Evolutionary conservation across 2,113 vertebrate genomes (phyloP).

Genomic region (Paedocypris sp.): DNA sequence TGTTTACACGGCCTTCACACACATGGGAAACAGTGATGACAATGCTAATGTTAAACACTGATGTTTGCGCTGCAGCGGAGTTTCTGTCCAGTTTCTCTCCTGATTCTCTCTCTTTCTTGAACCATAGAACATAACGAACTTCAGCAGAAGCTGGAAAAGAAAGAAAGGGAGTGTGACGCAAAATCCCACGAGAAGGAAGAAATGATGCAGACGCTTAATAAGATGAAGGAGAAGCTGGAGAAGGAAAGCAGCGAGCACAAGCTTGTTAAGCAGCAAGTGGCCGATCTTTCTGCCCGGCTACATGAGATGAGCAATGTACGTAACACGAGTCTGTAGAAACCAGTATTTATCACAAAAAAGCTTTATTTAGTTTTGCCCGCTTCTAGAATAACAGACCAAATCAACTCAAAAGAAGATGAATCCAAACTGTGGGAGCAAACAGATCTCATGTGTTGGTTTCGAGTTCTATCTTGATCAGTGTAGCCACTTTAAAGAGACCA

Average conservation of each 20-base stretch:
- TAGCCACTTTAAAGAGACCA: no score
- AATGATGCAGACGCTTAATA: slow-evolving; percentile 98
- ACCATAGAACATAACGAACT: slow-evolving; percentile 82
- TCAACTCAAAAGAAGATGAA: no score
- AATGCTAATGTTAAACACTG: background rate
- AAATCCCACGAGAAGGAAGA: slow-evolving; percentile 97
- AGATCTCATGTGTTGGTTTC: no score
- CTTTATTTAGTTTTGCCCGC: no score
- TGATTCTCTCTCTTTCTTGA: background rate
- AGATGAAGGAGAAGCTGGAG: slow-evolving; percentile 99
- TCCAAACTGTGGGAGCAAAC: no score
- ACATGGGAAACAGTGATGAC: background rate
- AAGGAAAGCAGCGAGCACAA: slow-evolving; percentile 86
- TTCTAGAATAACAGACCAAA: no score
- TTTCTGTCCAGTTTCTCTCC: background rate
- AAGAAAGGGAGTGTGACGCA: slow-evolving; percentile 90
- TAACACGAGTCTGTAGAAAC: background rate
- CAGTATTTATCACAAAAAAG: background rate
- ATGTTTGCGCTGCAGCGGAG: background rate
- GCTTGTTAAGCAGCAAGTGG: slow-evolving; percentile 89
- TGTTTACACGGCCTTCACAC: background rate
- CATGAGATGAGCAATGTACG: slow-evolving; percentile 84
- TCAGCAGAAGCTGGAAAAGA: slow-evolving; percentile 93
- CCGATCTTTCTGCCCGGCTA: slow-evolving; percentile 74
- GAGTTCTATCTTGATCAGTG: no score